Percentiles rank a stretch among this genome's conserved stretches.
Evolutionary conservation across 1,140 invertebrate genomes (phyloP).

Genomic region (Drosophila asahinai): DNA sequence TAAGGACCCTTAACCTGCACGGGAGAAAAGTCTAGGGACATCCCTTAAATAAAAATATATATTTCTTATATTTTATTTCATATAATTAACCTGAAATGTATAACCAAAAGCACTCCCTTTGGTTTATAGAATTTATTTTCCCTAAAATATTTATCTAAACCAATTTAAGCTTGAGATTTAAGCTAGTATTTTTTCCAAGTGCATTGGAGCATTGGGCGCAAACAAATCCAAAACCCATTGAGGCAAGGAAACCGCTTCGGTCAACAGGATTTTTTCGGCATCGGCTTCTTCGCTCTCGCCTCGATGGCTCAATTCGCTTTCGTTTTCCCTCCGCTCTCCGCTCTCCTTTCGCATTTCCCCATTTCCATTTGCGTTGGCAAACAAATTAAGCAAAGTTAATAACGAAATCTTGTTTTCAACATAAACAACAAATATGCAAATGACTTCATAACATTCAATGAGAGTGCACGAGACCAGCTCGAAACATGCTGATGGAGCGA

Average conservation of each 20-base stretch:
- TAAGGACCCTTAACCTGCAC: constrained; percentile 33
- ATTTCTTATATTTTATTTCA: no score
- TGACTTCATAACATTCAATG: constrained; percentile 73
- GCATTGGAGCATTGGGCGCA: constrained; percentile 2
- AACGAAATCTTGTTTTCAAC: constrained; percentile 82
- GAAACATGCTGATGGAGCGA: constrained; percentile 63
- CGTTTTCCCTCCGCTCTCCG: neutral
- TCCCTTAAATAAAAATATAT: neutral
- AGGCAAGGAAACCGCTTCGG: constrained; percentile 66
- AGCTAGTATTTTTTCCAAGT: neutral
- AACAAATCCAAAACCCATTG: constrained; percentile 41
- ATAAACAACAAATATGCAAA: constrained; percentile 83
- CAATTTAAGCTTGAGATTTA: no score
- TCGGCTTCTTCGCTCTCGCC: constrained; percentile 18
- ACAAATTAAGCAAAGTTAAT: constrained; percentile 84
- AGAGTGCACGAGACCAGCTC: constrained; percentile 34
- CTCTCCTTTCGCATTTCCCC: neutral
- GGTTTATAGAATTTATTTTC: neutral
- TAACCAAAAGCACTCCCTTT: no score
- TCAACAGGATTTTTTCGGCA: constrained; percentile 63
- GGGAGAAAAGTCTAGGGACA: constrained; percentile 4
- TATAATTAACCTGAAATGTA: no score
- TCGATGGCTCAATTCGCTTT: constrained; percentile 59
- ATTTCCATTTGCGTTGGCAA: constrained; percentile 59
- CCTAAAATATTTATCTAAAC: neutral